Evolutionary conservation across 2,888 invertebrate genomes (phyloP), one percentile per base, ranked within the genome.

Genomic region (Maniola hyperantus): DNA sequence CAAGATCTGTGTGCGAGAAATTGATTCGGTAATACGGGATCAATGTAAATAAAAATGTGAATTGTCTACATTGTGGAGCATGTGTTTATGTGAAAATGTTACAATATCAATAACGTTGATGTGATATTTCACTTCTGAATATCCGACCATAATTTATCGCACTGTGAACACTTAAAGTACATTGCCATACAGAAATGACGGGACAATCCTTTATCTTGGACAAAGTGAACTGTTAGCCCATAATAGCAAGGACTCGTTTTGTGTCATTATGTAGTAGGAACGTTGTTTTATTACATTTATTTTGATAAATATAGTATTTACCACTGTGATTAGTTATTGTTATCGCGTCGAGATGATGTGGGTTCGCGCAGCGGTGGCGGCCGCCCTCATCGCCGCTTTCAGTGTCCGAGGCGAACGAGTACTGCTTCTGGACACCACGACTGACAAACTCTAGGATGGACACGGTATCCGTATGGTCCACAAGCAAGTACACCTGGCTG

Each of bases 401-500:
- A 77, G 80, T 71, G 87, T 78, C 70, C 78, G 80, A 71, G 97
- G 96, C 88, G 96, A 90, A 94, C 97, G 73, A 83, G 98, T 98
- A 81, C 96, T 97, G 84, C 94, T 98, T 76, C 93, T 98, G 87
- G 98, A 98, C 86, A 98, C 98, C 71, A 97, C 98, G 66, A 94
- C 95, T 77, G 98, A 89, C 95, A 95, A 71, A 96, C 96, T 70
- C 93, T 98, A 77, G 97, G 97, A 85, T 98, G 98, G 98, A 98
- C 97, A 58, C 94, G 97, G 74, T 98, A 96, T 87, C 97, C 97
- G 13, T 97, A 96, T 84, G 98, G 97, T 79, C 96, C 97, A 60
- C 96, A 97, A 88, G 97, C 97, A 69, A 96, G 95, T 85, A 98
- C 98, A 69, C 97, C 98, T 72, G 98, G 98, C 82, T 99, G 99